Evolutionary conservation across 2,113 vertebrate species (phyloP), one percentile per base, ranked within the genome.

Genomic region (Zosterops pallidus): DNA sequence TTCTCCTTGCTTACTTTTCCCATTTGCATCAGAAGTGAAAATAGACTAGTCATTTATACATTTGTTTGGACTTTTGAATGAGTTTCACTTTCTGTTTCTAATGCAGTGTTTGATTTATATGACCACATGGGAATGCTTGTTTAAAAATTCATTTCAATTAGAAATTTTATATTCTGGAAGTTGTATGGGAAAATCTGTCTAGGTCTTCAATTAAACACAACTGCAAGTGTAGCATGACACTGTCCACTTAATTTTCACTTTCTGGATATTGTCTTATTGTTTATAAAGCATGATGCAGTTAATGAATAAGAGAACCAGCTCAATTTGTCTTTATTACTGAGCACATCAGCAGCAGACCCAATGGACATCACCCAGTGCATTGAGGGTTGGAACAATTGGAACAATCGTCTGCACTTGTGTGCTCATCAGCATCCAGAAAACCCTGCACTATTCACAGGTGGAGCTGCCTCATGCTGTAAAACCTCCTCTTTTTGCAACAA

Each of bases 301-400:
- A 87, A 94, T 44, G 57, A 96, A 79, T 41, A 86, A 56, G 91
- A 95, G 46, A 93, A 91, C 31, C 60, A 67, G 71, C 81, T 92
- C 81, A 92, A 91, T 97, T 97, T 95, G 57, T 96, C 94, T 95
- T 96, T 92, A 83, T 96, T 96, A 93, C 53, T 41, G 64, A 86
- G 68, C 65, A 70, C 83, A 92, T 96, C 91, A 95, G 23, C 71
- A 91, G 50, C 9, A 28, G 31, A 90, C 80, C 69, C 88, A 71
- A 13, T 44, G 81, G 91, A 87, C 71, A 88, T 79, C 60, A 76
- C 12, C 37, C 85, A 93, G 65, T 12, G 52, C 60, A 26, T 7
- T 75, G 31, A 12, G 49, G 21, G 6, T 6, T 14, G 26, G 41
- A 89, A 72, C 26, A 83, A 42, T 65, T 14, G 26, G 41, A 89